These are phyloP conservation scores for Geophilus truncorum DNA, from an alignment of 2,888 invertebrate genomes.

Conservation along the genomic window DNA sequence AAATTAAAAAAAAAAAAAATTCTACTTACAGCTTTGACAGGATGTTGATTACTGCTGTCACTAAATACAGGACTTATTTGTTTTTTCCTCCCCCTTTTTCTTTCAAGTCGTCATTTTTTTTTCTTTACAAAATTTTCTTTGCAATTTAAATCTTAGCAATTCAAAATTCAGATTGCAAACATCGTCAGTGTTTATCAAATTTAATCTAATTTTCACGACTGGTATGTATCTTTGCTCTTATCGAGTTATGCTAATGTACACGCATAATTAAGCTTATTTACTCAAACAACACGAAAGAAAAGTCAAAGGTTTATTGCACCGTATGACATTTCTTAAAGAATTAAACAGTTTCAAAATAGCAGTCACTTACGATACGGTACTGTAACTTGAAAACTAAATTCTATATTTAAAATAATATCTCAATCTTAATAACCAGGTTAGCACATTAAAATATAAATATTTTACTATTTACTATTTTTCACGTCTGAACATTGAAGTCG, in stretches of 20 bases:
- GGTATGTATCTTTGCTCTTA: background rate
- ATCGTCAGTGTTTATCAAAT: background rate
- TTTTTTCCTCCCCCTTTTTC: background rate
- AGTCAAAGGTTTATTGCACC: slow-evolving; percentile 1
- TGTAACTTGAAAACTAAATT: too few species aligned
- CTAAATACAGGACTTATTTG: background rate
- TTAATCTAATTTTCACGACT: background rate
- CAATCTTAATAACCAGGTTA: too few species aligned
- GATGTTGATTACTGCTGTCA: slow-evolving; percentile 23
- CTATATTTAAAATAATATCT: too few species aligned
- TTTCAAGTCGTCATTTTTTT: background rate
- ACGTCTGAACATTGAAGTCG: background rate
- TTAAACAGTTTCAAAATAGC: too few species aligned
- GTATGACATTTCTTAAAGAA: background rate
- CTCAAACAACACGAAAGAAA: background rate
- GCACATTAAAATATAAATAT: too few species aligned
- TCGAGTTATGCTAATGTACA: background rate
- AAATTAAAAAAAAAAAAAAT: background rate
- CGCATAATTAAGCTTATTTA: slow-evolving; percentile 1
- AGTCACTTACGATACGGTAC: too few species aligned
- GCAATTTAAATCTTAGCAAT: background rate
- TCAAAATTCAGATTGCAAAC: background rate
- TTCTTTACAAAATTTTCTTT: background rate
- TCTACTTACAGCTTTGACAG: background rate
- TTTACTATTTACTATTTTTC: background rate